A percentile compares a stretch with the other conserved stretches of the same genome.
phyloP scores from a whole-genome alignment of 2,113 vertebrate genomes.

The Callaeas wilsoni region DNA sequence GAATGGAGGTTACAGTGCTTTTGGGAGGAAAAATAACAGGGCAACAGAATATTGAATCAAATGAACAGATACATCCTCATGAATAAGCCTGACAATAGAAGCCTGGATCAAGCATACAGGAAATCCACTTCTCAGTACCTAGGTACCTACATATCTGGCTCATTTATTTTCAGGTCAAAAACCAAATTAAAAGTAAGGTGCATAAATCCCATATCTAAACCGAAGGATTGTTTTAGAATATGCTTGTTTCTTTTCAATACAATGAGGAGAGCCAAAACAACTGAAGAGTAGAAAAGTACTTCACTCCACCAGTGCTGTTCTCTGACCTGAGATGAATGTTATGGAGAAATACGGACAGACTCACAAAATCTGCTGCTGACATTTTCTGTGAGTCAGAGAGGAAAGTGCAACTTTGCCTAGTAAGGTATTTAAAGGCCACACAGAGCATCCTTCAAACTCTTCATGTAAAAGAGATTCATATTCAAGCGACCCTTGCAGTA shows the following conservation, averaged over 20 bases:
- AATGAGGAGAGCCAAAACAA: neutral
- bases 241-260: neutral
- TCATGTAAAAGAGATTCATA: neutral
- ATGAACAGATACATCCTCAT: neutral
- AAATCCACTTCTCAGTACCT: neutral
- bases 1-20: conserved; percentile 8
- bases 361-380: neutral
- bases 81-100: neutral
- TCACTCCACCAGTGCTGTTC: neutral
- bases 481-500: neutral
- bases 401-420: neutral
- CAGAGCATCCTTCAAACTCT: neutral
- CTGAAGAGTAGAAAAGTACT: neutral
- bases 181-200: neutral
- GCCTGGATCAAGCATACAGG: neutral
- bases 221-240: neutral
- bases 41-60: neutral
- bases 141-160: neutral
- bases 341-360: neutral
- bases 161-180: neutral
- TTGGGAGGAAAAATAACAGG: conserved; percentile 26
- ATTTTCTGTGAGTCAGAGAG: neutral
- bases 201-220: neutral
- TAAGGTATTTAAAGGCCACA: neutral
- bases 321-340: neutral